Percentiles rank a stretch among this genome's conserved stretches.
Conservation (phyloP, 2,888 invertebrate species). For the Palloptera scutellata region DNA sequence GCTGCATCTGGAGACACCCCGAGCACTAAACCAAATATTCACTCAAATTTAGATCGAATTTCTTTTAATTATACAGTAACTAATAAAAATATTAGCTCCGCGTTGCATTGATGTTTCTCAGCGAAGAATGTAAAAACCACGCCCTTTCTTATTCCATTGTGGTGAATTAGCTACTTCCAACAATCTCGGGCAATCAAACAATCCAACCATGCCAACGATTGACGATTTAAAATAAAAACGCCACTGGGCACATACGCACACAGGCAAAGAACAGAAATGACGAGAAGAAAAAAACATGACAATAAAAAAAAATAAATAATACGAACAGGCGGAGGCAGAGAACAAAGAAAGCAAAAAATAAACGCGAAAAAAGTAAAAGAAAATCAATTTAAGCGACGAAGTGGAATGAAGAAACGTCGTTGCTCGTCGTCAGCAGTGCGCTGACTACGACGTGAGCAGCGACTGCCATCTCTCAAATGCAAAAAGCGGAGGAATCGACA, state of each 20-base stretch:
- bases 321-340: slow-evolving; percentile 17
- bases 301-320: neutral
- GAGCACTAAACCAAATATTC: too few relatives aligned
- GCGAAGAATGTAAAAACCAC: too few relatives aligned
- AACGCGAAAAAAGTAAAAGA: slow-evolving; percentile 29
- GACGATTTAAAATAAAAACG: too few relatives aligned
- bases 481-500: neutral
- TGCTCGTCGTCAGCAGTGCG: neutral
- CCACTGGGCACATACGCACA: slow-evolving; percentile 1
- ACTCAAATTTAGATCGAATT: too few relatives aligned
- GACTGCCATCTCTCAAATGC: slow-evolving; percentile 4
- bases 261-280: slow-evolving; percentile 12
- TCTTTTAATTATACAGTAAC: too few relatives aligned
- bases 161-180: too few relatives aligned
- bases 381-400: slow-evolving; percentile 25
- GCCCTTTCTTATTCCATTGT: too few relatives aligned
- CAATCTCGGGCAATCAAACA: too few relatives aligned
- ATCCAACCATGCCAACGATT: too few relatives aligned
- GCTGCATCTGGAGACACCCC: too few relatives aligned
- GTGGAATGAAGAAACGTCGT: neutral
- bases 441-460: slow-evolving; percentile 1
- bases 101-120: too few relatives aligned
- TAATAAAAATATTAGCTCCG: too few relatives aligned
- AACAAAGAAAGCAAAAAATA: slow-evolving; percentile 30
- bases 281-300: neutral